Percentiles rank a stretch among this genome's conserved stretches.
Conservation (phyloP, 1,140 invertebrate genomes). For the Drosophila subobscura region DNA sequence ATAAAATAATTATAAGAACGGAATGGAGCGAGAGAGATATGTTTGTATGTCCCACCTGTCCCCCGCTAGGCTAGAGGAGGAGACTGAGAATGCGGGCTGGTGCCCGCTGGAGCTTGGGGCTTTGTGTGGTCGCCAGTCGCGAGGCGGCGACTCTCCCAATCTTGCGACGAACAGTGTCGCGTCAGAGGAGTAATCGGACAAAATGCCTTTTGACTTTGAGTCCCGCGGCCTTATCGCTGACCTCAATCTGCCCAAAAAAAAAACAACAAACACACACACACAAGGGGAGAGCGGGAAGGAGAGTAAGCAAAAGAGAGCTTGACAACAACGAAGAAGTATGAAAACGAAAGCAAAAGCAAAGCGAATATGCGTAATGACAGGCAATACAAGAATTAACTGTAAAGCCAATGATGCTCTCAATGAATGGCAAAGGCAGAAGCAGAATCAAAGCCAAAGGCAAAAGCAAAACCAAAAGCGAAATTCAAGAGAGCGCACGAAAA, state of each 20-base stretch:
- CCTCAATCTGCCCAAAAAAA: conserved; percentile 56
- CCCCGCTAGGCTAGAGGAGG: conserved; percentile 34
- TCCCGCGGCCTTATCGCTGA: conserved; percentile 67
- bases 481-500: background rate
- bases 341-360: conserved; percentile 15
- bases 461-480: conserved; percentile 7
- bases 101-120: background rate
- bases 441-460: conserved; percentile 47
- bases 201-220: conserved; percentile 75
- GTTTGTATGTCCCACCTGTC: conserved; percentile 31
- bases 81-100: conserved; percentile 44
- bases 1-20: conserved; percentile 77
- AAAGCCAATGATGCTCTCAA: too few species aligned
- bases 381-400: conserved; percentile 5
- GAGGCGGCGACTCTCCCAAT: conserved; percentile 16
- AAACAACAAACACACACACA: background rate
- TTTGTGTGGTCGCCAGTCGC: conserved; percentile 35
- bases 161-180: background rate
- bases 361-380: conserved; percentile 1
- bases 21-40: background rate
- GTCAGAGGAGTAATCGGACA: conserved; percentile 58
- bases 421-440: conserved; percentile 55
- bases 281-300: conserved; percentile 25
- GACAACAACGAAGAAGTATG: background rate
- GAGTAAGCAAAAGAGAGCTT: conserved; percentile 16